Conservation (phyloP, 2,888 invertebrate genomes). For the Sicus ferrugineus region DNA sequence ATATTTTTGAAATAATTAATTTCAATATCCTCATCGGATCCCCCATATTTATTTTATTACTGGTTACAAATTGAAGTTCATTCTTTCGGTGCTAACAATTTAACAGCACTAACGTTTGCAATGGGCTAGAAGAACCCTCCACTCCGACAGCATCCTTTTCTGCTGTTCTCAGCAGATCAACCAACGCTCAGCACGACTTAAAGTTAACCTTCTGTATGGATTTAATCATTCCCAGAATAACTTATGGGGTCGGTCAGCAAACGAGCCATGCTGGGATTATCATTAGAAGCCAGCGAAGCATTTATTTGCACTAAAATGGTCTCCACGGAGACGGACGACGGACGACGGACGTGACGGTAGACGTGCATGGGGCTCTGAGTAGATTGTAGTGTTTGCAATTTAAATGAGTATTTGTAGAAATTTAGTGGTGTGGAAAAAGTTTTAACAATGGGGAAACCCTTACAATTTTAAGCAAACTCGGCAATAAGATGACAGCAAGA, state of each 20-base stretch:
- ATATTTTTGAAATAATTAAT: no score
- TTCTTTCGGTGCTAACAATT: no score
- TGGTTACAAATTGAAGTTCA: no score
- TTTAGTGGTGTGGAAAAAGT: neutral
- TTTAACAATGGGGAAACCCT: neutral
- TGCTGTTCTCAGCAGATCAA: no score
- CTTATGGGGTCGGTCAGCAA: neutral
- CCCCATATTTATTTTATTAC: no score
- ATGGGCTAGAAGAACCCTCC: no score
- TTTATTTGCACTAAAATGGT: slow-evolving; percentile 6
- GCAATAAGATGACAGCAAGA: neutral
- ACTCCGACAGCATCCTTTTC: no score
- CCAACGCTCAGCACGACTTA: no score
- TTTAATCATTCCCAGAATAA: neutral
- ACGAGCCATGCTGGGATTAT: neutral
- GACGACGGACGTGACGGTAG: no score
- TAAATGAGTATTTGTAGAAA: slow-evolving; percentile 16
- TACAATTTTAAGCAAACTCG: neutral
- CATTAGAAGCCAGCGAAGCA: slow-evolving; percentile 1
- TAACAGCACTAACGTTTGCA: no score
- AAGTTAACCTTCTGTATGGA: neutral
- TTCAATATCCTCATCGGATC: no score
- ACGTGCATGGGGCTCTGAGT: no score
- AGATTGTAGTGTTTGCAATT: slow-evolving; percentile 1
- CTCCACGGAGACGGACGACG: neutral